Evolutionary conservation across 2,888 invertebrate genomes (phyloP).

Genomic region (Subacronicta megacephala): DNA sequence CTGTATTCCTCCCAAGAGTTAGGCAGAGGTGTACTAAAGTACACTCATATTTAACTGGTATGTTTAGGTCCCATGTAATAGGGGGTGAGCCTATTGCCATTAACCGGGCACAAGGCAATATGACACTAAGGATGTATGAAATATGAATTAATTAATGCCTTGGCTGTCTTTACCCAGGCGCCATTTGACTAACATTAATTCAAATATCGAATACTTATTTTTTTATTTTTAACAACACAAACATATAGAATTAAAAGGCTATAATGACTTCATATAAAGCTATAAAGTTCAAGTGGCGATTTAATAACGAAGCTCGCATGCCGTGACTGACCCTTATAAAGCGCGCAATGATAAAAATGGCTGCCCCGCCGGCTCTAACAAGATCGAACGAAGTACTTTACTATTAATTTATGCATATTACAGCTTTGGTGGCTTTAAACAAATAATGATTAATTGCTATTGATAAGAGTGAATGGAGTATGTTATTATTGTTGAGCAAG

Average conservation of each 20-base stretch:
- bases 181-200: too few relatives aligned
- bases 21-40: too few relatives aligned
- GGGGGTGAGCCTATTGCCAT: too few relatives aligned
- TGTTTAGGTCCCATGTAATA: too few relatives aligned
- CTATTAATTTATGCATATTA: constrained; percentile 64
- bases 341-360: constrained; percentile 61
- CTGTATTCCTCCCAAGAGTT: too few relatives aligned
- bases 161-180: too few relatives aligned
- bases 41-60: too few relatives aligned
- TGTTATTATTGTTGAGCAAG: constrained; percentile 16
- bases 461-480: constrained; percentile 31
- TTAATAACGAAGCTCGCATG: constrained; percentile 52
- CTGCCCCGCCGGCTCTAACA: constrained; percentile 55
- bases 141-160: too few relatives aligned
- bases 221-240: constrained; percentile 4
- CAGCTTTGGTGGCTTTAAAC: constrained; percentile 58
- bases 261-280: constrained; percentile 47
- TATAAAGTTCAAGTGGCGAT: constrained; percentile 34
- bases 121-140: too few relatives aligned
- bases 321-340: constrained; percentile 73
- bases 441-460: constrained; percentile 68
- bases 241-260: constrained; percentile 29
- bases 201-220: background rate
- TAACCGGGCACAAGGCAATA: too few relatives aligned
- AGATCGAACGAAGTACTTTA: constrained; percentile 60